A percentile compares a stretch with the other conserved stretches of the same genome.
Evolutionary conservation across 2,888 invertebrate species (phyloP).

Genomic region (Cordilura impudica): DNA sequence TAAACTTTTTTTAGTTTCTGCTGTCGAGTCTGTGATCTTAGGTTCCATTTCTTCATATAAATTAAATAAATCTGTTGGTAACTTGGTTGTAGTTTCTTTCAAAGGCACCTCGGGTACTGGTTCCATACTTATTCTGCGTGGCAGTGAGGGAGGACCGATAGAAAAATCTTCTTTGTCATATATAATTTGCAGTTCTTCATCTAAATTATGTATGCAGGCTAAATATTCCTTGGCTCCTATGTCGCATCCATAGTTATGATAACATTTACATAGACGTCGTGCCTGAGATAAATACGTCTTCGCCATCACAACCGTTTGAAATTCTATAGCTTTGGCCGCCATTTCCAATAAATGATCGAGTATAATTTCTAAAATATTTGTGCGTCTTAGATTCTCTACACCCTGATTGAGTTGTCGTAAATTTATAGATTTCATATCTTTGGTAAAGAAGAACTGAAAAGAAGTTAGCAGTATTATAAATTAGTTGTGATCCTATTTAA

Average conservation of each 20-base stretch:
- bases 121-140: constrained; percentile 69
- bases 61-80: constrained; percentile 24
- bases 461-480: neutral
- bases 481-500: no score
- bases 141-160: constrained; percentile 67
- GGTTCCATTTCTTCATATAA: constrained; percentile 52
- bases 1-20: constrained; percentile 37
- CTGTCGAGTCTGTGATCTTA: neutral
- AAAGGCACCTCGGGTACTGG: constrained; percentile 46
- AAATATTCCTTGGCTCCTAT: constrained; percentile 80
- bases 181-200: constrained; percentile 78
- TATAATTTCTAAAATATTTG: constrained; percentile 84
- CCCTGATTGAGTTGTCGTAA: constrained; percentile 70
- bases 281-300: constrained; percentile 85
- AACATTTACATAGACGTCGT: constrained; percentile 82
- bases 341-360: constrained; percentile 86
- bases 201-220: constrained; percentile 80
- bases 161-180: constrained; percentile 61
- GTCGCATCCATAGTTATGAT: constrained; percentile 80
- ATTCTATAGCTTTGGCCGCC: constrained; percentile 82
- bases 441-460: constrained; percentile 67
- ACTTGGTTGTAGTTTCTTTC: neutral
- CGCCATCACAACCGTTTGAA: constrained; percentile 82
- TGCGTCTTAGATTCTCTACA: constrained; percentile 81
- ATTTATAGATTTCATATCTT: constrained; percentile 63